Evolutionary conservation across 2,888 invertebrate species (phyloP), one percentile per base, ranked within the genome.

Genomic region (Philhelius pedissequus): DNA sequence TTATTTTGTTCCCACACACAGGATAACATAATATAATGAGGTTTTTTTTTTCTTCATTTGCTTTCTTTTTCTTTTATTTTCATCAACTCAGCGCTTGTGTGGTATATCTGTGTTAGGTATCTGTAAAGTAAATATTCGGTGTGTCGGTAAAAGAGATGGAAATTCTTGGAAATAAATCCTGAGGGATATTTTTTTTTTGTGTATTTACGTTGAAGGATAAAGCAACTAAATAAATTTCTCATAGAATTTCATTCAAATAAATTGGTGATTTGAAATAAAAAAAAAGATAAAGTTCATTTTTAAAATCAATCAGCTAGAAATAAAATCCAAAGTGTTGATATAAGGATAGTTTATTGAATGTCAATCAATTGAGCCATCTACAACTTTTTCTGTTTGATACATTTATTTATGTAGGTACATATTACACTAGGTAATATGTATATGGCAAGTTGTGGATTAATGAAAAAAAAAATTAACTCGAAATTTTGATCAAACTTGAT

Each of bases 1-100:
- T 62, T 20, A 60, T 52, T 70, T 18, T 58, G 20, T 76, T 76
- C 69, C 50, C 69, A 69, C 76, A 58, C 40, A 22, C 48, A 76
- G 76, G 58, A 76, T 60, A 38, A n/a, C 11, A 6, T 54, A n/a
- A n/a, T n/a, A 43, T 64, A 66, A 43, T 54, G 32, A 18, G 45
- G 11, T 74, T 22, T 30, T 38, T 58, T 40, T 27, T 30, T 35
- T 38, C 18, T 6, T 50, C 38, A 13, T 25, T 45, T 18, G 8
- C 4, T 70, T 25, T 27, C n/a, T 50, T 27, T 54, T 6, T 13
- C 15, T 74, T 22, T 43, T 20, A 35, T 58, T 56, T 30, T 35
- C 56, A 9, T 30, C 43, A 25, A 13, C 13, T 45, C 45, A 6
- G 22, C 13, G 0, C 56, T 56, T 56, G 56, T 56, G 56, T 56